Conservation (phyloP, 2,797 vertebrate genomes). For the Eutrigla gurnardus region DNA sequence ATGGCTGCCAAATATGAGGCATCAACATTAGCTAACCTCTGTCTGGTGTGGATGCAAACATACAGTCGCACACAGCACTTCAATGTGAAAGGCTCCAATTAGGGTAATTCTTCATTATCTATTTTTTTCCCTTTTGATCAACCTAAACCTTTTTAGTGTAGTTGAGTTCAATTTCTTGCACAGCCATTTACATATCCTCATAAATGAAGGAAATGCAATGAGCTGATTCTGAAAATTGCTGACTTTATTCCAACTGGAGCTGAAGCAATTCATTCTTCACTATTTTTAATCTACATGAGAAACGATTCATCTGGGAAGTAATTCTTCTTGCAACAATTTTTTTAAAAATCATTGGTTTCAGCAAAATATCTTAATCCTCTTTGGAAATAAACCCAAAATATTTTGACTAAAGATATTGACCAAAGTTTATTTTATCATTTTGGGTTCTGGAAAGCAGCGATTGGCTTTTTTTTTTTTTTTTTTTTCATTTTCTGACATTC, state of each 20-base stretch:
- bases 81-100: constrained; percentile 52
- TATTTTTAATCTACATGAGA: not conserved
- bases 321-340: not conserved
- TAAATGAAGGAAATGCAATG: constrained; percentile 1
- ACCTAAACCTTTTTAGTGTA: constrained; percentile 37
- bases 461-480: not conserved
- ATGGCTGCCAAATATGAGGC: constrained; percentile 60
- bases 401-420: not conserved
- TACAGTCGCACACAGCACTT: constrained; percentile 46
- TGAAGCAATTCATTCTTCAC: constrained; percentile 17
- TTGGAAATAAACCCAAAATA: not conserved
- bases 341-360: not conserved
- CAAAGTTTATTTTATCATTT: not conserved
- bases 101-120: constrained; percentile 38
- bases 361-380: not conserved
- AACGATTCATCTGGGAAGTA: not conserved
- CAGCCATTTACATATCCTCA: not conserved
- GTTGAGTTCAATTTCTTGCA: constrained; percentile 10
- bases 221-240: constrained; percentile 13
- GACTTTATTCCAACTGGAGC: constrained; percentile 5
- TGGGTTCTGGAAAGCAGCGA: not conserved
- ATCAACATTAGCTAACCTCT: constrained; percentile 63
- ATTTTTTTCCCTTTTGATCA: constrained; percentile 40
- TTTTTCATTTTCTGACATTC: not conserved
- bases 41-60: constrained; percentile 47